Evolutionary conservation across 1,140 invertebrate genomes (phyloP), one percentile per base, ranked within the genome.

Genomic region (Cherax quadricarinatus): DNA sequence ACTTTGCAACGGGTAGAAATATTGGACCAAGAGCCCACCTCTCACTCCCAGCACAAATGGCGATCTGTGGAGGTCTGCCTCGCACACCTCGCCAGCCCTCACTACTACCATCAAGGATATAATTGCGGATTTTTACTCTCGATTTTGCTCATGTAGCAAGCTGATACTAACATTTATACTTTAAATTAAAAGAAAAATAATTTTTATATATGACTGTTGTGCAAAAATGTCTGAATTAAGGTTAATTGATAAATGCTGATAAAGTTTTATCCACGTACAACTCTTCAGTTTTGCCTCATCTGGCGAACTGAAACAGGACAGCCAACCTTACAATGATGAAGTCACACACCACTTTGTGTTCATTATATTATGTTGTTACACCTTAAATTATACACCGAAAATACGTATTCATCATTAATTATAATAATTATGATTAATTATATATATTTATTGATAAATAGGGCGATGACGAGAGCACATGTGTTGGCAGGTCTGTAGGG

Each of bases 31-130:
- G 30, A 41, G 30, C 41, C 49, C n/a, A 18, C 78, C 78, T 14
- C 79, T 41, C 90, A 70, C 78, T 53, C 90, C 90, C 62, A 83
- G 57, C 57, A 70, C 84, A 75, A 92, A 92, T 92, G 90, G 90
- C 90, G 85, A 73, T 87, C 88, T 89, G 88, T 66, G 24, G 14
- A 53, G 57, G 78, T 81, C 84, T 81, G 79, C 62, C 85, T 24
- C 49, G 7, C 53, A 16, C 16, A 57, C 51, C 30, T 10, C 51
- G 51, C 41, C 48, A 57, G 30, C 49, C 53, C 5, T 60, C 6
- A 75, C 70, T 70, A 57, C 10, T 18, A 7, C 49, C 16, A 48
- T 48, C 12, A n/a, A n/a, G 30, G 78, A 60, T n/a, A 80, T 14
- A 7, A 73, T 21, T 21, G 1, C n/a, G 30, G 18, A 21, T 14